Base-by-base conservation (phyloP, 2,113 vertebrate species). In the Tetraodon nigroviridis region DNA sequence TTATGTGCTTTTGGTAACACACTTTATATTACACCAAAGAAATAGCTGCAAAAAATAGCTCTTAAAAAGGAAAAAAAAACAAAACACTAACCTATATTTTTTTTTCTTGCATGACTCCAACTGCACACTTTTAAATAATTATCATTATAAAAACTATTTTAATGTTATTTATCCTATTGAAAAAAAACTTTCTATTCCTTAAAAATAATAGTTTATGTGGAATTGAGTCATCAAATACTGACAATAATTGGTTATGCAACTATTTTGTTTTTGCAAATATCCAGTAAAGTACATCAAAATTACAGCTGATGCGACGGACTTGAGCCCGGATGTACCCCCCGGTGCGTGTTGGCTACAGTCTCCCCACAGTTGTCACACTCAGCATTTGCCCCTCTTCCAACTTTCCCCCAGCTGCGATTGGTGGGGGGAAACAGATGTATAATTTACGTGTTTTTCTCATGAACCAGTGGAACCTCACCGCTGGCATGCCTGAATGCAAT, bases 401-500 rank as follows among this genome's bases (percentile, higher is more conserved):
- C 47, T 55, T 46, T 51, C 51, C 63, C 24, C 47, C 51, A 69
- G 51, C 64, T 51, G 20, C 51, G 53, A 64, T 61, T 67, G 60
- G 47, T 63, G 32, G 19, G 49, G 21, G 15, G 64, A 51, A 66
- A 51, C 44, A 54, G 54, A 61, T 61, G 69, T 71, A 41, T 84
- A 69, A 80, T 65, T 56, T 67, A 44, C 37, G 16, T 67, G 76
- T 76, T 57, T 65, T 48, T 83, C 60, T 70, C 41, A 21, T 64
- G 42, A 65, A 75, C 40, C 80, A 99, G 97, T 67, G 97, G 97
- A 61, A 99, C 97, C 0, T 99, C 97, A 2, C 97, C 97, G 16
- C 92, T 99, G 57, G 97, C 97, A 17, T 99, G 97, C 86, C 92
- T 99, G 60, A 99, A 99, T 76, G 97, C 97, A 18, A 99, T 99